A percentile compares a stretch with the other conserved stretches of the same genome.
phyloP scores from a whole-genome alignment of 30 jellyfish, hydroid and myxozoan genomes.

The Hydractinia echinata region DNA sequence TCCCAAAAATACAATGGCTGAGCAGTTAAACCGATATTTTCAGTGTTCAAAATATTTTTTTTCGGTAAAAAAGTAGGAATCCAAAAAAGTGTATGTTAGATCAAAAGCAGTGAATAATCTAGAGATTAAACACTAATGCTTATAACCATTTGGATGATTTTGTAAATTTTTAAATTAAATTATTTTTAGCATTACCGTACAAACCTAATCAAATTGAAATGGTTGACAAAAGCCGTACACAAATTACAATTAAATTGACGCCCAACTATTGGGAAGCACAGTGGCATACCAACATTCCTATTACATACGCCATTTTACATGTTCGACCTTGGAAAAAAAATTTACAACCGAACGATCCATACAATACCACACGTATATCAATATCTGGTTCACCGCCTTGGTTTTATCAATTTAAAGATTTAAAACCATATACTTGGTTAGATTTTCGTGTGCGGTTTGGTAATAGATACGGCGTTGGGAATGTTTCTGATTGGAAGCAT shows the following conservation, averaged over 20 bases:
- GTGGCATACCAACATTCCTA: constrained; percentile 33
- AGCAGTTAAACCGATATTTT: no score
- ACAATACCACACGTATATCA: neutral
- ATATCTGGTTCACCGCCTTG: constrained; percentile 35
- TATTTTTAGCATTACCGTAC: constrained; percentile 26
- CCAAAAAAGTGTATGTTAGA: no score
- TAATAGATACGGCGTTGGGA: constrained; percentile 32
- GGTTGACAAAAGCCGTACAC: neutral
- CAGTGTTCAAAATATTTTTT: no score
- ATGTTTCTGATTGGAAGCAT: constrained; percentile 28
- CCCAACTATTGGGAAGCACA: constrained; percentile 25
- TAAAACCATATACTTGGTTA: constrained; percentile 36
- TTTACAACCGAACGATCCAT: neutral
- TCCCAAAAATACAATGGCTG: no score
- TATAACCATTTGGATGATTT: neutral
- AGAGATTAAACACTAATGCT: neutral
- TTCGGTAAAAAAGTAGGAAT: no score
- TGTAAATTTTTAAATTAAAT: neutral
- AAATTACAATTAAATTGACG: constrained; percentile 2
- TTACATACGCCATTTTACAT: constrained; percentile 21
- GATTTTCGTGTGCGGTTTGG: constrained; percentile 31
- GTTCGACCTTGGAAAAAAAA: neutral
- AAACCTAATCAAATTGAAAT: constrained; percentile 14
- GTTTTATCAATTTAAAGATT: constrained; percentile 12
- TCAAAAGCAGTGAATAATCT: neutral